These are phyloP conservation scores for Virgularia gustaviana DNA, from an alignment of 92 coral and sea anemone genomes.

Conservation along the genomic window DNA sequence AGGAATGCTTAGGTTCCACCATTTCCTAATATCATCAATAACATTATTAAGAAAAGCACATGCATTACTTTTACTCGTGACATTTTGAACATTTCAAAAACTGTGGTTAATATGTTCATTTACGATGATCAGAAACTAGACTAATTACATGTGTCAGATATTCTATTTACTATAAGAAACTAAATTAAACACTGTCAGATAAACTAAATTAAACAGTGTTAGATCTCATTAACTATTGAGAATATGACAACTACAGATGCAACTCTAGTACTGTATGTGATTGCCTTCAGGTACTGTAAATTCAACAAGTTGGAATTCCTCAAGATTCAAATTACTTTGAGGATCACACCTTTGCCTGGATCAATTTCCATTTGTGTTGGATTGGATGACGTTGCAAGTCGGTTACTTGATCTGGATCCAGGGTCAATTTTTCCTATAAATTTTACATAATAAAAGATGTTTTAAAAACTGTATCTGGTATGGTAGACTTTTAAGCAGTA, in stretches of 20 bases:
- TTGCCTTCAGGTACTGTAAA: no score
- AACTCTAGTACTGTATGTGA: no score
- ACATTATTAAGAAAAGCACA: neutral
- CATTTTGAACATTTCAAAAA: neutral
- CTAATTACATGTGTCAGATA: no score
- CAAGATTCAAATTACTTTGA: neutral
- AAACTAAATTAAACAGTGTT: neutral
- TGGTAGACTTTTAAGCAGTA: neutral
- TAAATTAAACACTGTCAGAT: neutral
- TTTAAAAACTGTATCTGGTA: no score
- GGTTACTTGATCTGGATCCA: constrained; percentile 88
- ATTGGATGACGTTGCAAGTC: constrained; percentile 85
- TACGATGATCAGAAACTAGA: no score
- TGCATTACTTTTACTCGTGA: neutral
- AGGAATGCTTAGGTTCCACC: constrained; percentile 95
- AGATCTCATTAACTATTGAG: no score
- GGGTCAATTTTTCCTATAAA: constrained; percentile 84
- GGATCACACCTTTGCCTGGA: constrained; percentile 76
- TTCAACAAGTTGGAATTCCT: no score
- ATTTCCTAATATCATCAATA: constrained; percentile 79
- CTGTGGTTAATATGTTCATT: neutral
- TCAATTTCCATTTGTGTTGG: constrained; percentile 96
- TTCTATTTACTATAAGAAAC: no score
- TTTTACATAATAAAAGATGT: neutral
- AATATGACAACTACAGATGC: no score